Evolutionary conservation across 2,797 vertebrate genomes (phyloP).

Genomic region (Cephalopachus bancanus): DNA sequence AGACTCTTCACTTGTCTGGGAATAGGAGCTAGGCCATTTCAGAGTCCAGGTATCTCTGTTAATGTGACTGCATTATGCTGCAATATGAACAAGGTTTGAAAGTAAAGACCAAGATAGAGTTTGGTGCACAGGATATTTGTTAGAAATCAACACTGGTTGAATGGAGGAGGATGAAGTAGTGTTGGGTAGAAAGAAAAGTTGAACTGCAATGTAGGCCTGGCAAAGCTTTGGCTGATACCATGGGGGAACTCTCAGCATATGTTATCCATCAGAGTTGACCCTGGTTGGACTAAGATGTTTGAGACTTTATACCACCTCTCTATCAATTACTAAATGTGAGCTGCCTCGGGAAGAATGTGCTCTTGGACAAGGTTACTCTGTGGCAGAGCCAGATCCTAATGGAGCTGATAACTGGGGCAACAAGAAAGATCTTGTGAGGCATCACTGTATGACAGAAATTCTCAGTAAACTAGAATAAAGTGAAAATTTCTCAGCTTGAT

Average conservation of each 20-base stretch:
- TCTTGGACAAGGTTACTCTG: not conserved
- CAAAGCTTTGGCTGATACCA: not conserved
- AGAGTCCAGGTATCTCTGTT: not conserved
- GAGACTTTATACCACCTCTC: not conserved
- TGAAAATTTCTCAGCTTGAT: not conserved
- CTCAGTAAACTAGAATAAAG: not conserved
- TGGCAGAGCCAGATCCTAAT: not conserved
- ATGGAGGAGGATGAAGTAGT: not conserved
- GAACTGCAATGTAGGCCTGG: not conserved
- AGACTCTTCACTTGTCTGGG: not conserved
- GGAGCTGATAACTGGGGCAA: not conserved
- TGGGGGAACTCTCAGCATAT: not conserved
- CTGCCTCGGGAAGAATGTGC: not conserved
- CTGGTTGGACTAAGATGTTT: not conserved
- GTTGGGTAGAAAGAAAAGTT: not conserved
- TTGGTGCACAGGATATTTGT: constrained; percentile 8
- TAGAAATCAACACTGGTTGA: not conserved
- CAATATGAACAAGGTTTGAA: not conserved
- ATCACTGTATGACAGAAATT: not conserved
- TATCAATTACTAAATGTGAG: not conserved
- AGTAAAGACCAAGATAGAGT: not conserved
- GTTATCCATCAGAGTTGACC: not conserved
- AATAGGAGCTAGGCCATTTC: not conserved
- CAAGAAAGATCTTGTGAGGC: not conserved
- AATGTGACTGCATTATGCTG: not conserved